Conservation (phyloP, 2,797 vertebrate genomes). For the Enteromius treurensis region DNA sequence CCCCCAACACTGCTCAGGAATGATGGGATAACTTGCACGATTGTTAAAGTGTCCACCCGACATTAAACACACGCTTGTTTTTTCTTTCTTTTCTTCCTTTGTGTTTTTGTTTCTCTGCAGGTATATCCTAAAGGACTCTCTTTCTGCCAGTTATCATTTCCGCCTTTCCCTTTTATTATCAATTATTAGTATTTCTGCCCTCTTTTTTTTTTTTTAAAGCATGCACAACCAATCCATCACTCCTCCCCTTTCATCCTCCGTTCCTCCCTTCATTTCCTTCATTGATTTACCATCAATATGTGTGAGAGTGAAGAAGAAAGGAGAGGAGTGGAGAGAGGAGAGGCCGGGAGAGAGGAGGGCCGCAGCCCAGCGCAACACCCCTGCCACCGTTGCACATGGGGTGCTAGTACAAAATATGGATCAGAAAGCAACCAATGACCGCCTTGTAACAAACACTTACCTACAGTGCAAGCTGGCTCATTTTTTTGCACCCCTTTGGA, state of each 20-base stretch:
- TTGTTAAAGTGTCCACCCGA: slow-evolving; percentile 49
- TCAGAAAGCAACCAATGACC: background rate
- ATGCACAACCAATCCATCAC: slow-evolving; percentile 66
- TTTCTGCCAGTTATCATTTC: slow-evolving; percentile 57
- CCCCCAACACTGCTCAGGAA: slow-evolving; percentile 21
- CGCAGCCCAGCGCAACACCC: slow-evolving; percentile 45
- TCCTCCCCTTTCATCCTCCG: slow-evolving; percentile 58
- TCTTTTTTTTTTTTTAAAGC: slow-evolving; percentile 56
- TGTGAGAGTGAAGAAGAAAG: slow-evolving; percentile 68
- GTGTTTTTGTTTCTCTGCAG: slow-evolving; percentile 73
- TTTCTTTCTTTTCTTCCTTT: slow-evolving; percentile 67
- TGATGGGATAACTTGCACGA: slow-evolving; percentile 63
- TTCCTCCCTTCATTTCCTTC: slow-evolving; percentile 61
- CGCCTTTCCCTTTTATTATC: slow-evolving; percentile 27
- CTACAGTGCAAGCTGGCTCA: background rate
- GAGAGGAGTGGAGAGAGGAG: slow-evolving; percentile 64
- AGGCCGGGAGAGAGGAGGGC: slow-evolving; percentile 62
- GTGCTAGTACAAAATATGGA: slow-evolving; percentile 30
- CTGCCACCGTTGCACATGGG: slow-evolving; percentile 51
- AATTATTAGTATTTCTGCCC: slow-evolving; percentile 37
- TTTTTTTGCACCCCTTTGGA: background rate
- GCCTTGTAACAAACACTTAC: slow-evolving; percentile 2
- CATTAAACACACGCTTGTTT: slow-evolving; percentile 68
- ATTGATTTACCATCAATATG: slow-evolving; percentile 77
- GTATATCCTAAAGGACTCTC: slow-evolving; percentile 77